Evolutionary conservation across 1,140 invertebrate species (phyloP).

Genomic region (Chironomus striatipennis): DNA sequence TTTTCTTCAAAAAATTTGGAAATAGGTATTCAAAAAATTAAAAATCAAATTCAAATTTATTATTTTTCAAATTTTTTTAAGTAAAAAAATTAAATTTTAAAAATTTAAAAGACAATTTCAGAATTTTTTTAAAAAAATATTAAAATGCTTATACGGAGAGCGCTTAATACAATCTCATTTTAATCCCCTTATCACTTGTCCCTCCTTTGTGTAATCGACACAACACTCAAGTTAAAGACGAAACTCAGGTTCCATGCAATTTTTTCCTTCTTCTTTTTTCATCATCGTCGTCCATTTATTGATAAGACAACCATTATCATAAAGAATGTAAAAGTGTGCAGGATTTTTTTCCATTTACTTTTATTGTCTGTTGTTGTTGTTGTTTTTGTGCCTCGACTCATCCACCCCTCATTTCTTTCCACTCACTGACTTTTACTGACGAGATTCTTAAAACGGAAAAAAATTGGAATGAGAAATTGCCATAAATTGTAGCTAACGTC

Average conservation of each 20-base stretch:
- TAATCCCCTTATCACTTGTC: not conserved
- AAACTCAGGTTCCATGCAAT: conserved; percentile 11
- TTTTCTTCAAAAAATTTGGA: too few species aligned
- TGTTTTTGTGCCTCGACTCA: not conserved
- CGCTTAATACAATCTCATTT: too few species aligned
- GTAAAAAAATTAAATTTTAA: too few species aligned
- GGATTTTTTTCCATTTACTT: conserved; percentile 21
- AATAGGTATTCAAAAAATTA: too few species aligned
- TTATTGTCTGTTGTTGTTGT: conserved; percentile 21
- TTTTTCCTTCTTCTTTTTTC: not conserved
- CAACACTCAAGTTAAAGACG: not conserved
- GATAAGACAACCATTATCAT: conserved; percentile 22
- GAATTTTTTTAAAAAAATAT: too few species aligned
- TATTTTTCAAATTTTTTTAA: too few species aligned
- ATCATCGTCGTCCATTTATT: conserved; percentile 17
- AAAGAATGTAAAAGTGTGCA: conserved; percentile 16
- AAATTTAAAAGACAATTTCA: too few species aligned
- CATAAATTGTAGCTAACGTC: conserved; percentile 17
- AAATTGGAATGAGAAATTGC: not conserved
- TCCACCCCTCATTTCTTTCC: not conserved
- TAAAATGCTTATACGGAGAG: too few species aligned
- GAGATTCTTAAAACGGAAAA: not conserved
- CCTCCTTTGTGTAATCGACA: not conserved
- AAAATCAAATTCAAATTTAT: too few species aligned
- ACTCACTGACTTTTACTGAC: not conserved